Percentiles rank a stretch among this genome's conserved stretches.
Evolutionary conservation across 2,113 vertebrate species (phyloP).

Genomic region (Macheiramphus alcinus): DNA sequence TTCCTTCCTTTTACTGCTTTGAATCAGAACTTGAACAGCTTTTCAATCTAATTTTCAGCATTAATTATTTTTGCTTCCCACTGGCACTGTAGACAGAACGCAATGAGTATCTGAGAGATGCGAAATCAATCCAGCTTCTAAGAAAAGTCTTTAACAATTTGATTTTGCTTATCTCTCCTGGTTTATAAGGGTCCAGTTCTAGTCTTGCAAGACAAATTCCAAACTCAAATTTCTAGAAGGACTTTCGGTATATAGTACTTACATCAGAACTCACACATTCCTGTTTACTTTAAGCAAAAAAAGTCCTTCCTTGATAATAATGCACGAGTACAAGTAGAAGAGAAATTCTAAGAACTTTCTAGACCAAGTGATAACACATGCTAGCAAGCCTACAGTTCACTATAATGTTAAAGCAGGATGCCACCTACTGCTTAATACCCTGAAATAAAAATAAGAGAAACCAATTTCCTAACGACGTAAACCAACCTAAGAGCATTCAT

Average conservation of each 20-base stretch:
- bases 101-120: background rate
- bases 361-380: background rate
- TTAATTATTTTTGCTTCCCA: conserved; percentile 42
- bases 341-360: background rate
- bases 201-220: background rate
- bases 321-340: background rate
- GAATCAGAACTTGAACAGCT: background rate
- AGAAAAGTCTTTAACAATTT: background rate
- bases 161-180: background rate
- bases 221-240: background rate
- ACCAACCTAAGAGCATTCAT: background rate
- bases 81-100: background rate
- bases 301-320: background rate
- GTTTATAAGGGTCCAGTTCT: background rate
- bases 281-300: background rate
- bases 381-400: background rate
- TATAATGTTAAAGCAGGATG: background rate
- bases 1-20: conserved; percentile 26
- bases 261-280: background rate
- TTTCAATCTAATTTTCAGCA: background rate
- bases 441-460: background rate
- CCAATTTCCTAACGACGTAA: fast-evolving
- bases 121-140: background rate
- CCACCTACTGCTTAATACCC: conserved; percentile 21
- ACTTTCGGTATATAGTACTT: background rate